Evolutionary conservation across 1,140 invertebrate genomes (phyloP), one percentile per base, ranked within the genome.

Genomic region (Pinna nobilis): DNA sequence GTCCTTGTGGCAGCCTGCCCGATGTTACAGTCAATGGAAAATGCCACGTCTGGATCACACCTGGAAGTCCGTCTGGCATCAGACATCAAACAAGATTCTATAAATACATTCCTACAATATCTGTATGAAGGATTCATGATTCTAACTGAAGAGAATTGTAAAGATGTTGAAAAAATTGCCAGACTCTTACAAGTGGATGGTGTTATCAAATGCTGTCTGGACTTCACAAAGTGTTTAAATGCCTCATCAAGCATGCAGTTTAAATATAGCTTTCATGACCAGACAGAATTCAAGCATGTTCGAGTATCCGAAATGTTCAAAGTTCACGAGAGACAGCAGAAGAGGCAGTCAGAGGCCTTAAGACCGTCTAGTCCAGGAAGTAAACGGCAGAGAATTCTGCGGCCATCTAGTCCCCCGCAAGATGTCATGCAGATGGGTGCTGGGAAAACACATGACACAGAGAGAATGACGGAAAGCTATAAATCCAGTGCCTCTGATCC

Each of bases 71-170:
- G 55, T 39, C 39, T 77, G 32, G 59, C 75, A 3, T 44, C 65
- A 11, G 75, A 77, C 28, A 73, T 77, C 25, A 47, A 28, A 41
- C 50, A 61, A 23, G 53, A 64, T 0, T 64, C 70, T 13, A 70
- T 77, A 7, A 57, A 77, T 41, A 72, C 60, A 49, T 77, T 77
- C 35, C 51, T 77, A 35, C 70, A 77, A 28, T 77, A 72, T 73
- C 39, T 77, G 23, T 77, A 77, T 47, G 69, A 77, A 23, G 75
- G 75, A 9, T 71, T 68, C 41, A 77, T 77, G 75, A 72, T 77
- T 20, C 44, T 77, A 28, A 61, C 75, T 33, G 70, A 77, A 15
- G 75, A 77, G n/a, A 77, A 72, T 49, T 57, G 71, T 15, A 32
- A 41, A 39, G 57, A 67, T n/a, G 60, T 77, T 33, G 75, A 77